Evolutionary conservation across 1,140 invertebrate species (phyloP).

Genomic region (Hyphantria cunea): DNA sequence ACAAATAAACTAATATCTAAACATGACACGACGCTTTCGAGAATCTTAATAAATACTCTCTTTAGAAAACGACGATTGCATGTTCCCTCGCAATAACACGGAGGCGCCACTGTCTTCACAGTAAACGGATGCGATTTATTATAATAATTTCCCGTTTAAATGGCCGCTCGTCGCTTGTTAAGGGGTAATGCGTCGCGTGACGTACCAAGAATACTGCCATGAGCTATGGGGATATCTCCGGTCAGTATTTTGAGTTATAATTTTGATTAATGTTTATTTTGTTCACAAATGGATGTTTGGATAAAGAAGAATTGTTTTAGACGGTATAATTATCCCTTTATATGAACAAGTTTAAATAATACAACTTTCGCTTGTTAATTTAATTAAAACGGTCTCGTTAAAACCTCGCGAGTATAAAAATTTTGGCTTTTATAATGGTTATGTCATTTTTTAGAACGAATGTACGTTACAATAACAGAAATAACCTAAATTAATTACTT

Average conservation of each 20-base stretch:
- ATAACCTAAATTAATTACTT: too few species aligned
- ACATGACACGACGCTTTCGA: conserved; percentile 13
- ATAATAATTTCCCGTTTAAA: conserved; percentile 48
- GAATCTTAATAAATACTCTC: too few species aligned
- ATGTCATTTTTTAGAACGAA: too few species aligned
- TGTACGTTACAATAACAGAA: too few species aligned
- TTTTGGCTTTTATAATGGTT: too few species aligned
- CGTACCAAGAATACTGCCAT: conserved; percentile 7
- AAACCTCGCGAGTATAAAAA: too few species aligned
- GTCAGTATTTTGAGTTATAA: conserved; percentile 13
- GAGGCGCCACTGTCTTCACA: conserved; percentile 44
- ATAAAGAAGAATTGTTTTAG: background rate
- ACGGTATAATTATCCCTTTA: background rate
- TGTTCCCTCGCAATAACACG: conserved; percentile 46
- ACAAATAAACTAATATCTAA: background rate
- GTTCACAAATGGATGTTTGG: background rate
- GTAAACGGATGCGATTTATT: conserved; percentile 50
- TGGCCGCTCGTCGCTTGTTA: conserved; percentile 19
- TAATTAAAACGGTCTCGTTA: too few species aligned
- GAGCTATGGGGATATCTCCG: conserved; percentile 13
- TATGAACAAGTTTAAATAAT: background rate
- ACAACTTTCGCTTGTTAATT: too few species aligned
- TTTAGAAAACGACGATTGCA: conserved; percentile 45
- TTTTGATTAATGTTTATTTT: conserved; percentile 7
- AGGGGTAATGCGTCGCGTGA: conserved; percentile 16